phyloP scores from a whole-genome alignment of 2,113 vertebrate species.

The Diadophis punctatus region DNA sequence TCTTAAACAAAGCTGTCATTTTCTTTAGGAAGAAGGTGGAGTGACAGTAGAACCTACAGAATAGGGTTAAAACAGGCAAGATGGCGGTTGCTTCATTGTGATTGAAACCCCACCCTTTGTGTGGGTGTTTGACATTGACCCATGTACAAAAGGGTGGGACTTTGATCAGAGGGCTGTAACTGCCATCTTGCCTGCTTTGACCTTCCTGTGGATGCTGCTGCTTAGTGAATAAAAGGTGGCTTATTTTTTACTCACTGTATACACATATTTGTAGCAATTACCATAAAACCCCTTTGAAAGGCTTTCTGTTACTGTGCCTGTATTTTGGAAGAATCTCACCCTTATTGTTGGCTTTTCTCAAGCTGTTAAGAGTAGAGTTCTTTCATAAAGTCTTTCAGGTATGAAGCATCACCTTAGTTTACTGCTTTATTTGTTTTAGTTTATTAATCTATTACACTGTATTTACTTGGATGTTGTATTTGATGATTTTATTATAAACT shows the following conservation, averaged over 20 bases:
- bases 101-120: background rate
- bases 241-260: background rate
- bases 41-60: background rate
- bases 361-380: background rate
- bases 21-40: background rate
- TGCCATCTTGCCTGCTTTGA: background rate
- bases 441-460: background rate
- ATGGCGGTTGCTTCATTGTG: background rate
- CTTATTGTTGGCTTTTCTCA: background rate
- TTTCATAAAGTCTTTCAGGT: background rate
- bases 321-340: background rate
- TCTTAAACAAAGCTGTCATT: background rate
- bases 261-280: background rate
- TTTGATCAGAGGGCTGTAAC: background rate
- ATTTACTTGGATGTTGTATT: background rate
- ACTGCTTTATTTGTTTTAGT: background rate
- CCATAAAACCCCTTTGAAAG: background rate
- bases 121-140: background rate
- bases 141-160: background rate
- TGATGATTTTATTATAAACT: background rate
- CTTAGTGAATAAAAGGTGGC: background rate
- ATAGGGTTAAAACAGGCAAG: background rate
- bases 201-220: background rate
- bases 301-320: background rate
- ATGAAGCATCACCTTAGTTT: background rate